phyloP scores from a whole-genome alignment of 2,888 invertebrate genomes.

The Tortrix viridana region DNA sequence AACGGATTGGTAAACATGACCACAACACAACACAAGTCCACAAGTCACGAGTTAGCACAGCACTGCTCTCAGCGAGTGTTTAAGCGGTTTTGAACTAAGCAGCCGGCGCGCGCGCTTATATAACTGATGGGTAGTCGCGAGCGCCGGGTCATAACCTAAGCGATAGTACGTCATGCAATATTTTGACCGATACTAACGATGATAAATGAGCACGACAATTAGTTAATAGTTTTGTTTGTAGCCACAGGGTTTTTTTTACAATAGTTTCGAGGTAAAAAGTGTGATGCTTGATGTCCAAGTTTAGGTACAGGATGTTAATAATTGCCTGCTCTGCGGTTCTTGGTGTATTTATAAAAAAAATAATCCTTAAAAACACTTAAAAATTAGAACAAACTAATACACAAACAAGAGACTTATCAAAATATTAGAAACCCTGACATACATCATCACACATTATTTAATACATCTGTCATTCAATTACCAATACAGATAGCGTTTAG shows the following conservation, averaged over 20 bases:
- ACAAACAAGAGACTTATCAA: too few relatives aligned
- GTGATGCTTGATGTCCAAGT: too few relatives aligned
- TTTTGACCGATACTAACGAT: constrained; percentile 26
- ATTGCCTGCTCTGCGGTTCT: too few relatives aligned
- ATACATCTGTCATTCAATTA: too few relatives aligned
- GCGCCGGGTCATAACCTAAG: constrained; percentile 57
- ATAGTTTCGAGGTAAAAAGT: background rate
- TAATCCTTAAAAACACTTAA: too few relatives aligned
- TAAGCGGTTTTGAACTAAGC: constrained; percentile 46
- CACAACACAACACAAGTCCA: constrained; percentile 10
- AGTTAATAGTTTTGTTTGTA: constrained; percentile 6
- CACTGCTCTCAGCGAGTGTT: constrained; percentile 49
- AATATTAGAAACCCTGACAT: too few relatives aligned
- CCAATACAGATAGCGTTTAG: too few relatives aligned
- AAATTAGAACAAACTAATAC: too few relatives aligned
- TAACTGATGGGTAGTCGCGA: constrained; percentile 54
- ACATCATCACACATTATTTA: too few relatives aligned
- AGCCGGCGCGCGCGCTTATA: constrained; percentile 51
- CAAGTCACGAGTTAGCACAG: constrained; percentile 35
- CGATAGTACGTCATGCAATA: constrained; percentile 42
- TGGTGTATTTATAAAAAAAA: too few relatives aligned
- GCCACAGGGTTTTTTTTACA: background rate
- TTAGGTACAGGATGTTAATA: too few relatives aligned
- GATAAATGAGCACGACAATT: constrained; percentile 15
- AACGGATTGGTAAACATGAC: constrained; percentile 88